Percentiles rank a stretch among this genome's conserved stretches.
Evolutionary conservation across 2,888 invertebrate genomes (phyloP).

Genomic region (Noctua fimbriata): DNA sequence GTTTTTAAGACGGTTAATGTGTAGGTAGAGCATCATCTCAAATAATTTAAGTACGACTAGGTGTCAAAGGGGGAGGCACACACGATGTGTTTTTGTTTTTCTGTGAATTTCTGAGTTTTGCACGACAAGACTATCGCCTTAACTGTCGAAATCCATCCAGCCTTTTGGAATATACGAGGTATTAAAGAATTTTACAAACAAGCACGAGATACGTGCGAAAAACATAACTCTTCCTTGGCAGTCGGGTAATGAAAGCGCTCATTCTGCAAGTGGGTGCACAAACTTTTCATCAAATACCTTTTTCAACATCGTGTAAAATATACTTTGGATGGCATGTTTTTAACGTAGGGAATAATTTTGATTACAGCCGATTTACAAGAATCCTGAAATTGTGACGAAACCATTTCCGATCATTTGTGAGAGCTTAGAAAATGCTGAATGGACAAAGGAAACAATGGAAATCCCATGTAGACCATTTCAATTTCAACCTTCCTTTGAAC

Average conservation of each 20-base stretch:
- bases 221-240: no score
- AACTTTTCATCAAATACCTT: not conserved
- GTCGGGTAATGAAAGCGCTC: not conserved
- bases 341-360: not conserved
- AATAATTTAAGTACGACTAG: no score
- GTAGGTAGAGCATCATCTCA: no score
- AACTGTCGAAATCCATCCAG: no score
- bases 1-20: no score
- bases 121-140: no score
- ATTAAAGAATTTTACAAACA: no score
- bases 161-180: no score
- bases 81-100: no score
- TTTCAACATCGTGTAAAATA: not conserved
- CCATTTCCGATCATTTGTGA: conserved; percentile 77
- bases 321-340: not conserved
- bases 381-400: conserved; percentile 48
- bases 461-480: conserved; percentile 58
- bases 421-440: conserved; percentile 74
- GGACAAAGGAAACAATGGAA: conserved; percentile 70
- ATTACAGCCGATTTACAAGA: conserved; percentile 73
- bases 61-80: no score
- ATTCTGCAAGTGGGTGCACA: not conserved
- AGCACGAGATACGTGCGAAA: no score
- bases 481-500: conserved; percentile 78
- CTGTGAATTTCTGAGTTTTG: no score